Base-by-base conservation (phyloP, 30 jellyfish, hydroid and myxozoan species). In the Pelagia noctiluca region DNA sequence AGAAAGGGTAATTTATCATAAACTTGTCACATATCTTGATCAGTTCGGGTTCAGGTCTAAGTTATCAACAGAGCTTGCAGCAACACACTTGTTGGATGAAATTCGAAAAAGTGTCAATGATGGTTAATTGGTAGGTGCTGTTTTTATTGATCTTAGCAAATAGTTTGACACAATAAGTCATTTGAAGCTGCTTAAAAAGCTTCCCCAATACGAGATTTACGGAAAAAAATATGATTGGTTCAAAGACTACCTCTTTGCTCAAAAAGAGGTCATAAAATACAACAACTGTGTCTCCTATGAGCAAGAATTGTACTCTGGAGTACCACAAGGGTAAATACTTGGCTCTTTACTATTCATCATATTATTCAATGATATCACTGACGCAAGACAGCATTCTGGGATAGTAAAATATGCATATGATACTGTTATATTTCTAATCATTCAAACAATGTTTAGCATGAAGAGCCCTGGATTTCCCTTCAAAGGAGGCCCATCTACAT, bases 171-270 rank as follows among this genome's bases (percentile, higher is more conserved):
- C n/a, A n/a, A n/a, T n/a, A n/a, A n/a, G n/a, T n/a, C n/a, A n/a
- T n/a, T n/a, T n/a, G n/a, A n/a, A n/a, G n/a, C n/a, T n/a, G n/a
- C n/a, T n/a, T n/a, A n/a, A n/a, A n/a, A n/a, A n/a, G n/a, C n/a
- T n/a, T n/a, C n/a, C 91, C 63, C 61, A 81, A 65, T 81, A 81
- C 34, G 85, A 85, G 50, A 50, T 81, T 68, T 66, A 32, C 63
- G 76, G 91, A 48, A 64, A 12, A 47, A 77, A 81, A 81, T 81
- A 81, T 81, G 84, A 63, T 47, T 81, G 91, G 91, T 81, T 26
- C 84, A 36, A 81, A 46, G 85, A 67, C 84, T 81, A 81, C 66
- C 84, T 81, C 77, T 81, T 81, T 64, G 49, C 76, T 81, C 85
- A 76, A 65, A 64, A 81, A 49, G 91, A 76, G 66, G 91, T 81